Base-by-base conservation (phyloP, 2,888 invertebrate genomes). In the Lithophane semibrunnea region DNA sequence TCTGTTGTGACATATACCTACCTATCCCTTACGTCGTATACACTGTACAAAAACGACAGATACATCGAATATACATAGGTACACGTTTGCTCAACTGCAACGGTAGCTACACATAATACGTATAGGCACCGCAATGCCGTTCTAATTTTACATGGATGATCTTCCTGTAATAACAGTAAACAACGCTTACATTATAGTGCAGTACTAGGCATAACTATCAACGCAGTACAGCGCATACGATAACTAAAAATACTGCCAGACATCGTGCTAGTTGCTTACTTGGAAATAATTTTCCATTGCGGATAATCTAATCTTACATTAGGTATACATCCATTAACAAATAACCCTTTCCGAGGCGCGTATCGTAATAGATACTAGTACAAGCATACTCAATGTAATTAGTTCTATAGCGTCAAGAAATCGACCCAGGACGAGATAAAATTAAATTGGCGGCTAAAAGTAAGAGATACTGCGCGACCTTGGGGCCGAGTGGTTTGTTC, bases 381-480 rank as follows among this genome's bases (percentile, higher is more conserved):
- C 86, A 83, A 81, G 79, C 75, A 78, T 79, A 86, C 80, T 83
- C 73, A 87, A 85, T 85, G 85, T 86, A 86, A 88, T 88, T 84
- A 88, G 84, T 88, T 85, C 77, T 85, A 82, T 80, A 69, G 88
- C 79, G 77, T 85, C 85, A 83, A 84, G 80, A 81, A 85, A 88
- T 83, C 77, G 77, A 77, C 85, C 83, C 72, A 60, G 73, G 79
- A 81, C 87, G 77, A 88, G 86, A 88, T 88, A 84, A 90, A 88
- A 82, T 88, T 84, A 85, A 85, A 88, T 89, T 90, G 89, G 87
- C 90, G 85, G 87, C 90, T 93, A 93, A 92, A 94, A 94, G 93
- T 94, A 93, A 94, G 88, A 94, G 92, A 95, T 93, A 94, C 92
- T 82, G 86, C 85, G 90, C 91, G 94, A 93, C 96, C 96, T 96